Base-by-base conservation (phyloP, 1,140 invertebrate species). In the Octopus bimaculoides region DNA sequence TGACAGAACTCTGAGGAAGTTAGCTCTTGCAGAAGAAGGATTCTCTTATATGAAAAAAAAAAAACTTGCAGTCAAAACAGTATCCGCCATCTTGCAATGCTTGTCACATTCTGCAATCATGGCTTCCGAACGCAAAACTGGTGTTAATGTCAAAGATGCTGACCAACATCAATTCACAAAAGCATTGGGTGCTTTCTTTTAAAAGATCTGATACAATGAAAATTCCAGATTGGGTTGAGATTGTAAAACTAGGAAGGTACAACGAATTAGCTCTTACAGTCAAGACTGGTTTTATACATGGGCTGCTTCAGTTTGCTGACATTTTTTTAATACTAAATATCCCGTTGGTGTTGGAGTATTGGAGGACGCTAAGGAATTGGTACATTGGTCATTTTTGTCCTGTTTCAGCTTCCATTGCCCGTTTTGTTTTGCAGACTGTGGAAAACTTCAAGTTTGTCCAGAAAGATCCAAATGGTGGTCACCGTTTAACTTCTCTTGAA, bases 201-300 rank as follows among this genome's bases (percentile, higher is more conserved):
- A 99, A 92, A 99, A 98, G 97, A 91, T 95, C 95, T 86, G 98
- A 98, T 82, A 99, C 99, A 91, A 93, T 99, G 90, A 96, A 96
- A 91, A 95, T 98, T 53, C 98, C 98, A 81, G 97, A 99, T 88
- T 98, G 97, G 94, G 94, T 96, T 83, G 97, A 99, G 90, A 92
- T 99, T 77, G 96, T 99, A 0, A 99, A 99, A 90, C 96, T 96
- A 41, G 96, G 94, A 78, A 93, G 94, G 84, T 96, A 94, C 92
- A 99, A 99, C 91, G 97, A 99, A 91, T 91, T 99, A 83, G 96
- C 97, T 73, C 98, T 0, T 98, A 97, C 85, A 97, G 99, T 90
- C 95, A 96, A 76, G 98, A 99, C 88, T 99, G 98, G 98, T 99
- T 96, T 89, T 99, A 96, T 88, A 94, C 95, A 69, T 92, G 98